Percentiles rank a stretch among this genome's conserved stretches.
Evolutionary conservation across 2,113 vertebrate species (phyloP).

Genomic region (Terrapene triunguis): DNA sequence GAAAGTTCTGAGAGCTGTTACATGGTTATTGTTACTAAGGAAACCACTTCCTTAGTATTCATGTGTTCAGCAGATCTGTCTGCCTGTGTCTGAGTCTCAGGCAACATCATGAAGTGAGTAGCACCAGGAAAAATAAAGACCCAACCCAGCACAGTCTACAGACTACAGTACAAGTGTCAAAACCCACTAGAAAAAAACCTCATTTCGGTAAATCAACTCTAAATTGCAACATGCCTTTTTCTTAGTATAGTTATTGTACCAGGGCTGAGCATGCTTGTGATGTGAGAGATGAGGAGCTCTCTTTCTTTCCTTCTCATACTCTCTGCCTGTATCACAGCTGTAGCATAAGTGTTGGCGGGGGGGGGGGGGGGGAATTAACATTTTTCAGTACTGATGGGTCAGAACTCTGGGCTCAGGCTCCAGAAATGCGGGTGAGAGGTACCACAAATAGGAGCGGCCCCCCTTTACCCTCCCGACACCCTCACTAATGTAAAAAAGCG

Average conservation of each 20-base stretch:
- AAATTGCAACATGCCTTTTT: not conserved
- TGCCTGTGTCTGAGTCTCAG: slow-evolving; percentile 40
- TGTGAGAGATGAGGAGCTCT: not conserved
- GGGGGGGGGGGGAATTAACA: too few relatives aligned
- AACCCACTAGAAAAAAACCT: slow-evolving; percentile 16
- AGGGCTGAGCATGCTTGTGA: not conserved
- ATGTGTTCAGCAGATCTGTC: slow-evolving; percentile 72
- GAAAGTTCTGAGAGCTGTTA: slow-evolving; percentile 69
- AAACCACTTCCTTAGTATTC: slow-evolving; percentile 83
- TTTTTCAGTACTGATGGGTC: not conserved
- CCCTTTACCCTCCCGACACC: not conserved
- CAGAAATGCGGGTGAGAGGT: not conserved
- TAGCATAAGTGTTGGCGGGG: not conserved
- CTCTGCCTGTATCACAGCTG: not conserved
- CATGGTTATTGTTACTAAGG: slow-evolving; percentile 82
- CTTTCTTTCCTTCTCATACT: not conserved
- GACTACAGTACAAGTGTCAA: not conserved
- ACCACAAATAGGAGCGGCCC: not conserved
- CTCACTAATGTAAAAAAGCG: not conserved
- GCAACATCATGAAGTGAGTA: slow-evolving; percentile 44
- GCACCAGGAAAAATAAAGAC: slow-evolving; percentile 45
- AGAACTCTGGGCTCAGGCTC: not conserved
- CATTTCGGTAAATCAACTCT: not conserved
- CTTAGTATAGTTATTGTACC: not conserved
- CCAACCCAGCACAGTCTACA: not conserved